phyloP scores from a whole-genome alignment of 1,140 invertebrate species.

The Sarcophaga peregrina region DNA sequence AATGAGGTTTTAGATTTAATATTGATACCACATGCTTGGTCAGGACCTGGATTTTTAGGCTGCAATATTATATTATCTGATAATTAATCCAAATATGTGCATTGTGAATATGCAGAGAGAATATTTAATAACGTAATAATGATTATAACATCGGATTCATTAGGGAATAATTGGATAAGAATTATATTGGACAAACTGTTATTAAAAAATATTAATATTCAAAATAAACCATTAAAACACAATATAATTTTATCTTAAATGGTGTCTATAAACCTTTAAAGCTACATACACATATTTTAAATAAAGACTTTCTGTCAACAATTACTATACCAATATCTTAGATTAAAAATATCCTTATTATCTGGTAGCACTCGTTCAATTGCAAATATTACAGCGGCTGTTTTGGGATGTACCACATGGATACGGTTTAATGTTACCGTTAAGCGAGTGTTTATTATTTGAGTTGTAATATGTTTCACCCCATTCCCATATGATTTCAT shows the following conservation, averaged over 20 bases:
- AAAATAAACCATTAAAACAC: no score
- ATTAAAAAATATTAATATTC: no score
- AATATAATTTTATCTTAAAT: no score
- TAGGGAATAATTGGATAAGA: background rate
- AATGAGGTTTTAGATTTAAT: conserved; percentile 68
- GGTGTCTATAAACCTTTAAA: no score
- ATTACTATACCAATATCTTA: no score
- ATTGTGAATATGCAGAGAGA: no score
- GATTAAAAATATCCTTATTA: no score
- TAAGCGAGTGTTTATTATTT: background rate
- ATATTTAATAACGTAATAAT: no score
- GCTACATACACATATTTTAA: no score
- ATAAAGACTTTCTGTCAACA: no score
- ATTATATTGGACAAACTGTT: background rate
- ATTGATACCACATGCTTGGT: conserved; percentile 78
- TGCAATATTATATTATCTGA: conserved; percentile 74
- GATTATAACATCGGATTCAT: background rate
- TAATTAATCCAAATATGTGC: background rate
- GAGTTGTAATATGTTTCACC: background rate
- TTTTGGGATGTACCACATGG: background rate
- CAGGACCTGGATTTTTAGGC: conserved; percentile 79
- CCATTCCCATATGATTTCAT: background rate
- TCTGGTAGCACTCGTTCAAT: no score
- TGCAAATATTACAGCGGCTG: no score
- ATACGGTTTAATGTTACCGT: background rate